Base-by-base conservation (phyloP, 2,797 vertebrate species). In the Sebastes itinus region DNA sequence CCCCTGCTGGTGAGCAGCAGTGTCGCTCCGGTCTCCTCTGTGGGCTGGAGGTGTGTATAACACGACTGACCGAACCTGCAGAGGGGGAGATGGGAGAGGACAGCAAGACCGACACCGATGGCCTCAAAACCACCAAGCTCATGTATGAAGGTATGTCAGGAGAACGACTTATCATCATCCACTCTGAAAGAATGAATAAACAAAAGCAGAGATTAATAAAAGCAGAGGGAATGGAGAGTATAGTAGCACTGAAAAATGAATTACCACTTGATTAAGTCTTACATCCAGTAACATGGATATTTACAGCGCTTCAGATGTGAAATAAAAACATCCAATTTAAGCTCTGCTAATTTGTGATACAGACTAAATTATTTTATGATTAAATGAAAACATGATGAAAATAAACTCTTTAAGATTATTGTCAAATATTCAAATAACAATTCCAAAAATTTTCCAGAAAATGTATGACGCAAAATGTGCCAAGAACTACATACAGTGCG, bases 1-100 rank as follows among this genome's bases (percentile, higher is more conserved):
- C 98, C 3, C 94, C 96, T 0, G 0, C 94, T 6, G 97, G 97
- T 1, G 91, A 94, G 28, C 95, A 97, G 74, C 92, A 97, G 83
- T 99, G 98, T 91, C 97, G 95, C 92, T 98, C 96, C 0, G 98
- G 98, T 35, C 81, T 96, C 0, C 97, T 99, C 72, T 99, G 98
- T 75, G 96, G 96, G 42, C 92, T 99, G 80, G 97, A 99, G 76
- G 97, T 99, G 64, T 96, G 94, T 7, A 96, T 99, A 88, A 98
- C 97, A 0, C 95, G 98, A 11, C 97, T 99, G 23, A 92, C 94
- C 0, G 97, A 96, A 74, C 95, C 97, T 33, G 91, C 92, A 0
- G 98, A 98, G 63, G 93, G 95, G 25, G 97, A 99, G 77, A 86
- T 91, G 76, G 96, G 96, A 72, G 98, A 98, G n/a, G 98, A 98